Base-by-base conservation (phyloP, 2,113 vertebrate species). In the Cettia cetti region DNA sequence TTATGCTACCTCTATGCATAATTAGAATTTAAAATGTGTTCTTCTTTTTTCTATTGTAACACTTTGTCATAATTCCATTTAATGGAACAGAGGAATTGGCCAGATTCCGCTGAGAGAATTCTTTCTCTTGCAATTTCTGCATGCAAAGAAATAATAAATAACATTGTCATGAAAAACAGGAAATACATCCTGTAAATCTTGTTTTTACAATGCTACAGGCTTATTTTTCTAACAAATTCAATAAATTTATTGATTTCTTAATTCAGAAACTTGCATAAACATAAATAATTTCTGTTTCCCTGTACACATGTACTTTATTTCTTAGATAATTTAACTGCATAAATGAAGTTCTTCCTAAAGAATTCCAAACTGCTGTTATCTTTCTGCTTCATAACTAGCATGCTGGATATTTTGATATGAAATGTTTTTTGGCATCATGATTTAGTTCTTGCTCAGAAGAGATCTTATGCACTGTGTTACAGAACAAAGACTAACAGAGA, bases 401-500 rank as follows among this genome's bases (percentile, higher is more conserved):
- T 37, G 23, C 15, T 66, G 42, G 23, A 21, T 77, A 22, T 66
- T 78, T 82, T 70, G 12, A 35, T 50, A 52, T 3, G 23, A 13
- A 16, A 4, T 8, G 3, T 21, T 13, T 74, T 64, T 78, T 59
- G 35, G 28, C 33, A 47, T 72, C 3, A 11, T 74, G 11, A 33
- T 75, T 80, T 90, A 81, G 52, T 47, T 86, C n/a, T 80, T 91
- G 27, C 26, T 94, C 39, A 91, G 70, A 90, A 64, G 24, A 91
- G 23, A 27, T 86, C 9, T 74, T 90, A 13, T 28, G 17, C 22
- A 14, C 76, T 95, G 26, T 82, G 40, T 78, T 93, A 54, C 94
- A 97, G 96, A 96, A 57, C 90, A 68, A 94, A 94, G 59, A 30
- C 35, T 44, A 39, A 54, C 69, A 21, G 92, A 95, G 63, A 93